Conservation (phyloP, 2,113 vertebrate species). For the Sturnus vulgaris region DNA sequence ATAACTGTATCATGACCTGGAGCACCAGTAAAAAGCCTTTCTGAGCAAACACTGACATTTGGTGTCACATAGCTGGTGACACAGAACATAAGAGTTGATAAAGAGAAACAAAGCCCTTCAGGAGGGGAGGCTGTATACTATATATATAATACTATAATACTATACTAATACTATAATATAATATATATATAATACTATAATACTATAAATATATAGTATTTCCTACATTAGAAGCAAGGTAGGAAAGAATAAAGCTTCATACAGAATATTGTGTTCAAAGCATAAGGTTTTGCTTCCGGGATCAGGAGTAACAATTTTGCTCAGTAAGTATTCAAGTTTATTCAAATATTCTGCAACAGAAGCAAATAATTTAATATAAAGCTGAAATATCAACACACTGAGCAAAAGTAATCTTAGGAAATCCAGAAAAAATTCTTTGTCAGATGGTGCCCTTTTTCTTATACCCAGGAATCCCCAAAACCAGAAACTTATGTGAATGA, state of each 20-base stretch:
- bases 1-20: background rate
- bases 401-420: background rate
- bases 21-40: background rate
- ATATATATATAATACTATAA: no score
- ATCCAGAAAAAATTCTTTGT: background rate
- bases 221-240: background rate
- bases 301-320: background rate
- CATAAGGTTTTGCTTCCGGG: background rate
- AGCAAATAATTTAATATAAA: background rate
- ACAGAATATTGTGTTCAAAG: background rate
- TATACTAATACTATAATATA: no score
- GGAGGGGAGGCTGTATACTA: background rate
- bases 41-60: background rate
- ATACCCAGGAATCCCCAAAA: background rate
- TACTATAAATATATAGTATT: accelerated
- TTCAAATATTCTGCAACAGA: background rate
- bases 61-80: background rate
- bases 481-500: accelerated
- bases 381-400: background rate
- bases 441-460: background rate
- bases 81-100: background rate
- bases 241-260: background rate
- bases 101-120: background rate
- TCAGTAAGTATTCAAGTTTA: background rate
- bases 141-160: no score